Evolutionary conservation across 2,797 vertebrate genomes (phyloP).

Genomic region (Paguma larvata): DNA sequence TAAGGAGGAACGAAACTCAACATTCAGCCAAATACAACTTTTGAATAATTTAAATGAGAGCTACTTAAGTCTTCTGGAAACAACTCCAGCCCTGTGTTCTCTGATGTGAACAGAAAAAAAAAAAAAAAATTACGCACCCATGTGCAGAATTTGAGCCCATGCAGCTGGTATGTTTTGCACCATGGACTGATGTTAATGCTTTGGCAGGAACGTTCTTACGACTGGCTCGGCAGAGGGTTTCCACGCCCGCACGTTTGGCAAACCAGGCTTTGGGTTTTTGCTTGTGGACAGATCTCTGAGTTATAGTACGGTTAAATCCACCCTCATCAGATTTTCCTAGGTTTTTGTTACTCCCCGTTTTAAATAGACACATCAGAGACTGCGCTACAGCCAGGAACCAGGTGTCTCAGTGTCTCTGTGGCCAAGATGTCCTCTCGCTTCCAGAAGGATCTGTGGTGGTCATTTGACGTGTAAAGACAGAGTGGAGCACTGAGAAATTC

Average conservation of each 20-base stretch:
- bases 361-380: background rate
- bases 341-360: background rate
- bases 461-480: background rate
- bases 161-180: background rate
- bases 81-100: constrained; percentile 64
- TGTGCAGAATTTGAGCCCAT: constrained; percentile 13
- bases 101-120: constrained; percentile 50
- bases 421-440: background rate
- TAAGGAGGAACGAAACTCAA: constrained; percentile 59
- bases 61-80: constrained; percentile 62
- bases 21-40: constrained; percentile 68
- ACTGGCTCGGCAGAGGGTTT: background rate
- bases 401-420: background rate
- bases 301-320: background rate
- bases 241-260: background rate
- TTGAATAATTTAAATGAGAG: constrained; percentile 78
- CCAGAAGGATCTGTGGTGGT: background rate
- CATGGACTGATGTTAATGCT: background rate
- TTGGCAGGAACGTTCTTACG: background rate
- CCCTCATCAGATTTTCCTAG: background rate
- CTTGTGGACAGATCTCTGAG: background rate
- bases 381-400: background rate
- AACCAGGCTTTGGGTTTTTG: background rate
- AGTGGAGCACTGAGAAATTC: background rate
- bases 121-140: constrained; percentile 25